These are phyloP conservation scores for Drosophila affinis DNA, from an alignment of 2,888 invertebrate species.

Conservation along the genomic window DNA sequence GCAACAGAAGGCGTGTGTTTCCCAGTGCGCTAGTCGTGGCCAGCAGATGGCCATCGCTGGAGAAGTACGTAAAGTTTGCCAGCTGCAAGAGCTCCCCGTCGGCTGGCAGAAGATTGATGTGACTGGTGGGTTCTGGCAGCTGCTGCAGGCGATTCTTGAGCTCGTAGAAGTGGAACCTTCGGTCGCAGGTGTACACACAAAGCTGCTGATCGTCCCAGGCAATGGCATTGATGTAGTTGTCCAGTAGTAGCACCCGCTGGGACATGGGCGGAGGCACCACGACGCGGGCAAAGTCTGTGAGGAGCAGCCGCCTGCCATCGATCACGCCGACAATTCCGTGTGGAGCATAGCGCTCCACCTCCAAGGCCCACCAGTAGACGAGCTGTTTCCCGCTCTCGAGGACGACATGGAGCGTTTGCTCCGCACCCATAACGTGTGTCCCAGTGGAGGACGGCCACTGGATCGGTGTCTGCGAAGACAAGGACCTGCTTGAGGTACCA, in stretches of 20 bases:
- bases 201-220: conserved; percentile 64
- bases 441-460: conserved; percentile 86
- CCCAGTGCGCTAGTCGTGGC: conserved; percentile 46
- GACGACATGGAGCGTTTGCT: conserved; percentile 86
- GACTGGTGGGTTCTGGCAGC: not conserved
- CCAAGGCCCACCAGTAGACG: conserved; percentile 88
- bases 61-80: conserved; percentile 47
- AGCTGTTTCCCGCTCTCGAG: conserved; percentile 84
- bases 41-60: conserved; percentile 40
- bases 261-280: conserved; percentile 94
- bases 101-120: conserved; percentile 9
- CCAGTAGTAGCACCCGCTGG: conserved; percentile 86
- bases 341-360: conserved; percentile 84
- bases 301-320: conserved; percentile 88
- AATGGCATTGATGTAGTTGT: conserved; percentile 86
- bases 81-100: conserved; percentile 38
- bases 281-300: conserved; percentile 90
- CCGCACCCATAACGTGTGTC: conserved; percentile 85
- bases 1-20: conserved; percentile 34
- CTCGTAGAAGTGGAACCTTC: conserved; percentile 48
- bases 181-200: conserved; percentile 67
- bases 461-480: conserved; percentile 84
- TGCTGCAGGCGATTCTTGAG: conserved; percentile 7
- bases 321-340: conserved; percentile 89
- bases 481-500: conserved; percentile 95